A percentile compares a stretch with the other conserved stretches of the same genome.
Evolutionary conservation across 2,888 invertebrate genomes (phyloP).

Genomic region (Parelbella ahira): DNA sequence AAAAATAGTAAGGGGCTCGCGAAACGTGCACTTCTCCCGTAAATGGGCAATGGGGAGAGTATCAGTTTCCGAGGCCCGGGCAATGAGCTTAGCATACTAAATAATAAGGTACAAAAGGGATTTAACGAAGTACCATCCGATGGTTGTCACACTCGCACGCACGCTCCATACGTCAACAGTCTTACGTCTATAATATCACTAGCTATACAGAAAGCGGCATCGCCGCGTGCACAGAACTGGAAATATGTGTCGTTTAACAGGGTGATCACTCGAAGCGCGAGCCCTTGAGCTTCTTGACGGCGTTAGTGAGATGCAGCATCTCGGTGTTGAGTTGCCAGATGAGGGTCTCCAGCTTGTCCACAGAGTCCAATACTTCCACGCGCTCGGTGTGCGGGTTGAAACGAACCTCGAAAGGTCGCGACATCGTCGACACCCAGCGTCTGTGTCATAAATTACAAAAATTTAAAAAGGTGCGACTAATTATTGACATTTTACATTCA

Average conservation of each 20-base stretch:
- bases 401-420: conserved; percentile 97
- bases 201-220: conserved; percentile 73
- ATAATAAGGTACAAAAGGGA: conserved; percentile 76
- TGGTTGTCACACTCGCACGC: conserved; percentile 67
- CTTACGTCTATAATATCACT: conserved; percentile 77
- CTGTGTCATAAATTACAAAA: conserved; percentile 51
- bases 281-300: conserved; percentile 90
- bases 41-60: conserved; percentile 74
- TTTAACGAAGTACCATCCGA: conserved; percentile 71
- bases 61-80: conserved; percentile 64
- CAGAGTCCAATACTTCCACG: conserved; percentile 96
- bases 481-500: too few species aligned
- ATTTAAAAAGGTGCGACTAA: too few species aligned
- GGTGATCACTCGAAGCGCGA: conserved; percentile 78
- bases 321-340: conserved; percentile 93
- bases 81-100: conserved; percentile 79
- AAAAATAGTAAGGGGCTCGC: conserved; percentile 62
- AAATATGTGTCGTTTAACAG: conserved; percentile 47
- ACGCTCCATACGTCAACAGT: conserved; percentile 68
- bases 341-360: conserved; percentile 91
- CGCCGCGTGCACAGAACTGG: conserved; percentile 68
- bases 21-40: conserved; percentile 59
- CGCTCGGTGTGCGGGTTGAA: conserved; percentile 99
- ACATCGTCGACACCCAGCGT: conserved; percentile 96
- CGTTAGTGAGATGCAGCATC: conserved; percentile 92